Percentiles rank a stretch among this genome's conserved stretches.
Conservation (phyloP, 2,888 invertebrate genomes). For the Agonopterix subpropinquella region DNA sequence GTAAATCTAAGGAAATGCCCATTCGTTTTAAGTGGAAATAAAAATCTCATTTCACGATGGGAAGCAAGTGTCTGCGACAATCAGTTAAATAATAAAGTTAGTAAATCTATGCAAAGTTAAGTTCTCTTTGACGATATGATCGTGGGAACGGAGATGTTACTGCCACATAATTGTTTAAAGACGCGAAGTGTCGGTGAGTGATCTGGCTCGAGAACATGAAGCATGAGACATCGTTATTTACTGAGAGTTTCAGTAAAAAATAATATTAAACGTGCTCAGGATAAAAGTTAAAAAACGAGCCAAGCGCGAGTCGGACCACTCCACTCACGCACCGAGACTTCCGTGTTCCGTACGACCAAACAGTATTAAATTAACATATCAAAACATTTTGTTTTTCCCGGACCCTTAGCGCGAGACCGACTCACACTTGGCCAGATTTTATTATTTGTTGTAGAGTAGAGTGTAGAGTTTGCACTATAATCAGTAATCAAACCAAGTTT, state of each 20-base stretch:
- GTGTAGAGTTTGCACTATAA: too few species aligned
- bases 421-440: too few species aligned
- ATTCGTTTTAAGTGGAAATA: neutral
- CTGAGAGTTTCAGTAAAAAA: neutral
- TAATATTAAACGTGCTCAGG: neutral
- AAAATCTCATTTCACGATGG: neutral
- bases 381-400: too few species aligned
- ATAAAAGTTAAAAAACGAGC: too few species aligned
- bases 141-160: slow-evolving; percentile 62
- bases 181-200: slow-evolving; percentile 49
- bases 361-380: too few species aligned
- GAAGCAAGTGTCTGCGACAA: neutral
- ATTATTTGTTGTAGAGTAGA: too few species aligned
- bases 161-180: slow-evolving; percentile 55
- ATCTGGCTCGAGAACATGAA: slow-evolving; percentile 22
- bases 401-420: too few species aligned
- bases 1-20: too few species aligned
- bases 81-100: slow-evolving; percentile 6
- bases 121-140: slow-evolving; percentile 49
- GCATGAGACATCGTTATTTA: slow-evolving; percentile 19
- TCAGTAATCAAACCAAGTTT: too few species aligned
- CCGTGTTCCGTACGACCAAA: too few species aligned
- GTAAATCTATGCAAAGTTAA: slow-evolving; percentile 47
- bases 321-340: too few species aligned
- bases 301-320: too few species aligned